These are phyloP conservation scores for Meteorus cinctellus DNA, from an alignment of 2,888 invertebrate species.

Conservation along the genomic window DNA sequence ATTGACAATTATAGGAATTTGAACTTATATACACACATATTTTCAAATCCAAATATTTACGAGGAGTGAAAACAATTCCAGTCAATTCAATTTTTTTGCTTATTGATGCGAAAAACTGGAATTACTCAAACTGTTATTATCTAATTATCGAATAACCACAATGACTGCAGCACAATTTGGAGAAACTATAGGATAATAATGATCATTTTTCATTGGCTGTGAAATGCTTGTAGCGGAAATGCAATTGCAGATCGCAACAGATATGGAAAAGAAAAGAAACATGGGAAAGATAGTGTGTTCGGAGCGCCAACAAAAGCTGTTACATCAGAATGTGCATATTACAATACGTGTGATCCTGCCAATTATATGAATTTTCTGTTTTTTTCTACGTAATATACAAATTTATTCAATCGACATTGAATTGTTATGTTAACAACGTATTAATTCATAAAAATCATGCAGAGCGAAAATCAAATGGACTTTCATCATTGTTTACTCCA, in stretches of 20 bases:
- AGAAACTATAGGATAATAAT: slow-evolving; percentile 27
- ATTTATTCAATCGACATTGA: not conserved
- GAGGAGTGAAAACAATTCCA: not conserved
- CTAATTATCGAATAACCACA: slow-evolving; percentile 29
- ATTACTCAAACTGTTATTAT: not conserved
- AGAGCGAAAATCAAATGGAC: slow-evolving; percentile 9
- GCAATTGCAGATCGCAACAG: not conserved
- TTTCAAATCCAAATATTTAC: not conserved
- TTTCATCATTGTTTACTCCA: not conserved
- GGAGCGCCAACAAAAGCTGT: slow-evolving; percentile 9
- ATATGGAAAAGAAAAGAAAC: slow-evolving; percentile 16
- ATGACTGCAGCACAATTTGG: slow-evolving; percentile 27
- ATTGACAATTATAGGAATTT: slow-evolving; percentile 5
- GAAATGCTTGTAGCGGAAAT: slow-evolving; percentile 36
- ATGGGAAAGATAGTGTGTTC: slow-evolving; percentile 14
- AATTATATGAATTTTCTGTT: not conserved
- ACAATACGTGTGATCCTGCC: slow-evolving; percentile 16
- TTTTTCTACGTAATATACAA: not conserved
- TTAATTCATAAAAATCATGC: not conserved
- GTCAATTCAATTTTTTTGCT: not conserved
- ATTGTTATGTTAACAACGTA: not conserved
- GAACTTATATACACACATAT: not conserved
- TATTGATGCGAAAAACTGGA: not conserved
- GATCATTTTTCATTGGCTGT: slow-evolving; percentile 41
- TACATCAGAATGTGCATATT: slow-evolving; percentile 13